Evolutionary conservation across 2,888 invertebrate species (phyloP).

Genomic region (Drepanosiphum platanoidis): DNA sequence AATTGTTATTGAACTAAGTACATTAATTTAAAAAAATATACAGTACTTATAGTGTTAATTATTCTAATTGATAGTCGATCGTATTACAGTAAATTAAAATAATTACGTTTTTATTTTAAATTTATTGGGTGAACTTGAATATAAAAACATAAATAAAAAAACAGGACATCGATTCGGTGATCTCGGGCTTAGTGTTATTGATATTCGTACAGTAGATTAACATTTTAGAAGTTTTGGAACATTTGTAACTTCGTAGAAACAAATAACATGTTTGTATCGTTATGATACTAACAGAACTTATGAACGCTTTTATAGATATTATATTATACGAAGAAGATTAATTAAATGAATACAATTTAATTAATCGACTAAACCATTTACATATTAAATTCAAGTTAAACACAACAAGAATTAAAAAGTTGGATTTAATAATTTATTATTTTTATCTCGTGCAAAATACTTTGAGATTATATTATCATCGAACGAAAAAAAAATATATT

Average conservation of each 20-base stretch:
- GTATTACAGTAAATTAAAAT: too few species aligned
- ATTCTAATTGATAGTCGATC: too few species aligned
- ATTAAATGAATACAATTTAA: not conserved
- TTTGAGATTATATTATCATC: not conserved
- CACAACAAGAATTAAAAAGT: not conserved
- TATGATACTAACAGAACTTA: not conserved
- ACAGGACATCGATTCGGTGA: too few species aligned
- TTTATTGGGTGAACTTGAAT: too few species aligned
- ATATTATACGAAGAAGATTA: not conserved
- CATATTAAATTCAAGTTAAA: not conserved
- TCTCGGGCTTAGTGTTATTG: too few species aligned
- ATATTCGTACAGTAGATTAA: not conserved
- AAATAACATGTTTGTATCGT: too few species aligned
- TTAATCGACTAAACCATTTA: not conserved
- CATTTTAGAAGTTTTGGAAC: not conserved
- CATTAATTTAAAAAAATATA: too few species aligned
- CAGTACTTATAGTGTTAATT: too few species aligned
- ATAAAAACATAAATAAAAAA: too few species aligned
- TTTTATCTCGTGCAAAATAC: not conserved
- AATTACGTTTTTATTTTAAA: too few species aligned
- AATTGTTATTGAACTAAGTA: too few species aligned
- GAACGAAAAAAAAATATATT: not conserved
- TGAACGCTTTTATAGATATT: not conserved
- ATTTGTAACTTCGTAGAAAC: not conserved
- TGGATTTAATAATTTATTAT: not conserved